phyloP scores from a whole-genome alignment of 2,113 vertebrate species.

The Dromiciops gliroides region DNA sequence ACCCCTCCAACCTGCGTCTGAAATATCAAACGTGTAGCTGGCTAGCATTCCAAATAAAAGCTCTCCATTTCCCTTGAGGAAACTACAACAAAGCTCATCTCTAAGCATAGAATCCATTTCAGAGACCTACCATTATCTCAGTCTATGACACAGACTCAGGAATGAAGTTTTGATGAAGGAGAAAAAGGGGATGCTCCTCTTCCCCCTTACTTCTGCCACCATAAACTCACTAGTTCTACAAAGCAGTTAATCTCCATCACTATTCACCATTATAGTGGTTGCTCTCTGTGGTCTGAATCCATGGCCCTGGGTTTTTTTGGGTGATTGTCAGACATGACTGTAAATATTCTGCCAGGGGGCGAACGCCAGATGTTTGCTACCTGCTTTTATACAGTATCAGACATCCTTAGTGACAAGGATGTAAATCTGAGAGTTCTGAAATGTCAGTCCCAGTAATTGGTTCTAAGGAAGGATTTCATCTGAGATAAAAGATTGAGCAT shows the following conservation, averaged over 20 bases:
- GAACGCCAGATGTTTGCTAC: slow-evolving; percentile 22
- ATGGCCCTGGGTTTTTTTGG: slow-evolving; percentile 16
- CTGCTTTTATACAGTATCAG: background rate
- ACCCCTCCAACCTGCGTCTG: slow-evolving; percentile 54
- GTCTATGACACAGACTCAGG: slow-evolving; percentile 27
- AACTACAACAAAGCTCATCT: slow-evolving; percentile 62
- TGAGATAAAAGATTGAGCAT: background rate
- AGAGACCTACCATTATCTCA: slow-evolving; percentile 43
- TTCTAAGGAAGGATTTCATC: background rate
- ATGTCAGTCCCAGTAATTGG: background rate
- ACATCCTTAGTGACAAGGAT: background rate
- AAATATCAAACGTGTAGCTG: slow-evolving; percentile 62
- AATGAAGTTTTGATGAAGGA: slow-evolving; percentile 54
- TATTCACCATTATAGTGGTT: fast-evolving
- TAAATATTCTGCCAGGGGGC: fast-evolving
- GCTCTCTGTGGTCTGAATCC: background rate
- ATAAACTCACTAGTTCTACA: background rate
- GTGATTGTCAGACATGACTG: slow-evolving; percentile 51
- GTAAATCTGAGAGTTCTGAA: background rate
- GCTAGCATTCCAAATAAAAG: slow-evolving; percentile 65
- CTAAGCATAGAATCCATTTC: slow-evolving; percentile 38
- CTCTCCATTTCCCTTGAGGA: slow-evolving; percentile 37
- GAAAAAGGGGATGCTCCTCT: background rate
- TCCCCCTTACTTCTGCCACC: background rate
- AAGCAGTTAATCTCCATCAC: background rate